Evolutionary conservation across 2,113 vertebrate genomes (phyloP), one percentile per base, ranked within the genome.

Genomic region (Corythornis cristatus): DNA sequence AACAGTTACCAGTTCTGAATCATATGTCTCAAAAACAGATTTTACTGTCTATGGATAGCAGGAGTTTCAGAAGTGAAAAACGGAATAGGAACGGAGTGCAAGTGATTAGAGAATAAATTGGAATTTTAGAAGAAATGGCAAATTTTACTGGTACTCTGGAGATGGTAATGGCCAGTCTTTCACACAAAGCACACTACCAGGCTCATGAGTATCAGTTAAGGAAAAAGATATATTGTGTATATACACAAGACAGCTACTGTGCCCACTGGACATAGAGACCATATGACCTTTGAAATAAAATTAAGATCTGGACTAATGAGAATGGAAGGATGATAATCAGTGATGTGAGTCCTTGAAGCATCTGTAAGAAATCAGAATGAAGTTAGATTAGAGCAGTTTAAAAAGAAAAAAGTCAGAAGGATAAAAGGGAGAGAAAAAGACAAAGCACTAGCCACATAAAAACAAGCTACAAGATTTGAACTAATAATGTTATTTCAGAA

Each of bases 241-340:
- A 65, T 91, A 67, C 45, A 71, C 42, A 90, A 78, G 23, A 50
- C 72, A 72, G 83, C 79, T 81, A 42, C 48, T 3, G 1, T 90
- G 70, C 86, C 89, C 67, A 60, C 54, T 90, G 71, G 89, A 89
- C 72, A 86, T 81, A 75, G 25, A 78, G 70, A 78, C 51, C 53
- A 48, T 70, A 51, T 81, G 89, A 95, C 78, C 90, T 94, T 95
- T 90, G 75, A 92, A 96, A 90, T 85, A 90, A 95, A 93, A 92
- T 92, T 75, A 93, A 93, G 46, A 40, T 96, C 79, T 92, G 62
- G 73, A 79, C 68, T 96, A 93, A 96, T 89, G 70, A 91, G 43
- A 89, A 84, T 66, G 46, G 28, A 86, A 91, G 40, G 84, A 71
- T 86, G 72, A 71, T 92, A 89, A 87, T 72, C 81, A 85, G 67